Evolutionary conservation across 2,797 vertebrate genomes (phyloP).

Genomic region (Poeciliopsis paucimaculata): DNA sequence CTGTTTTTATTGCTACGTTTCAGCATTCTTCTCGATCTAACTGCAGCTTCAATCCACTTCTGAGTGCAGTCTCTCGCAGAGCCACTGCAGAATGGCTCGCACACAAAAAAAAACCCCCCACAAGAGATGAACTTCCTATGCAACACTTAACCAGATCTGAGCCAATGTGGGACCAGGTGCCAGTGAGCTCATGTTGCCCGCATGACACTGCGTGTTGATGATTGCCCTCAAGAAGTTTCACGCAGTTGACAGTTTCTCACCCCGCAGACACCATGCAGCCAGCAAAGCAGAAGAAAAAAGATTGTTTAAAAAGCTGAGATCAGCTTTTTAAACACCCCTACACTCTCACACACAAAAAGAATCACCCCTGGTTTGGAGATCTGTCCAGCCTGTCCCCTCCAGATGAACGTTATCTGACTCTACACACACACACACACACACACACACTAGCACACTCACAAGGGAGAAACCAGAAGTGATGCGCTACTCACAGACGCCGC

Average conservation of each 20-base stretch:
- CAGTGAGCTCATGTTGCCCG: not conserved
- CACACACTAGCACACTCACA: conserved; percentile 14
- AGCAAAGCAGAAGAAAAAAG: not conserved
- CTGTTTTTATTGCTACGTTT: conserved; percentile 78
- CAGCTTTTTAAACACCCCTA: not conserved
- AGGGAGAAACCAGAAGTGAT: conserved; percentile 58
- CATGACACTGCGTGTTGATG: conserved; percentile 3
- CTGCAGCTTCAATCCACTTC: not conserved
- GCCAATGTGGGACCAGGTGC: conserved; percentile 20
- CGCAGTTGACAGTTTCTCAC: not conserved
- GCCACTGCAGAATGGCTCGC: not conserved
- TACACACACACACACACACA: conserved; percentile 17
- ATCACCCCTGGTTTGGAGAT: not conserved
- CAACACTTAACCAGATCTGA: conserved; percentile 28
- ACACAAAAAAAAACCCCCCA: not conserved
- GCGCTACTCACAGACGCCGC: conserved; percentile 81
- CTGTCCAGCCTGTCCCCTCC: conserved; percentile 23
- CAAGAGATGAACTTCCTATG: conserved; percentile 31
- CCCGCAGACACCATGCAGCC: not conserved
- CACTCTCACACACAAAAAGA: not conserved
- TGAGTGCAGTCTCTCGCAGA: not conserved
- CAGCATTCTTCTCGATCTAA: conserved; percentile 75
- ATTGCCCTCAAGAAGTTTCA: conserved; percentile 8
- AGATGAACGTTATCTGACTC: conserved; percentile 45
- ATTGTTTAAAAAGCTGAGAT: not conserved